Percentiles rank a stretch among this genome's conserved stretches.
Evolutionary conservation across 2,113 vertebrate genomes (phyloP).

Genomic region (Ochotona curzoniae): DNA sequence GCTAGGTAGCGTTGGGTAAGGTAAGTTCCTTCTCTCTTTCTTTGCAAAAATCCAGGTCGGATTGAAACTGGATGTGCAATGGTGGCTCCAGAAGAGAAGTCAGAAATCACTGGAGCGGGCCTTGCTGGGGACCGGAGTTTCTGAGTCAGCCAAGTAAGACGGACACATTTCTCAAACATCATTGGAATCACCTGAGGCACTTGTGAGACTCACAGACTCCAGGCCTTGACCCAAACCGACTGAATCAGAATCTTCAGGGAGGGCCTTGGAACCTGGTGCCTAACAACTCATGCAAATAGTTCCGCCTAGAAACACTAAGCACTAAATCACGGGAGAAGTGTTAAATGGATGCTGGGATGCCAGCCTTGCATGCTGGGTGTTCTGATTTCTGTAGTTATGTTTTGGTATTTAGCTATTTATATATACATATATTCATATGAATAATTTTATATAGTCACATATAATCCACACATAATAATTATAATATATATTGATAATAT

Average conservation of each 20-base stretch:
- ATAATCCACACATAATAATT: no score
- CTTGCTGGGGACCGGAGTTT: neutral
- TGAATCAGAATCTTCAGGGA: conserved; percentile 37
- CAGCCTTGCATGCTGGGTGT: neutral
- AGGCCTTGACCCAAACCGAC: neutral
- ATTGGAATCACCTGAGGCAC: neutral
- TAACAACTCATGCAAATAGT: neutral
- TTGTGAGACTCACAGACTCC: neutral
- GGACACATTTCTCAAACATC: neutral
- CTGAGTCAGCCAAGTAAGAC: neutral
- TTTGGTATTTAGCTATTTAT: no score
- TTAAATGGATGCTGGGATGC: neutral
- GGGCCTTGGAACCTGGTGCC: conserved; percentile 3
- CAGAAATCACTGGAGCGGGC: neutral
- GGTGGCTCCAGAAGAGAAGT: neutral
- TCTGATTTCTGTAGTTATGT: neutral
- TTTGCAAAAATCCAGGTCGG: neutral
- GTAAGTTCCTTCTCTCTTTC: neutral
- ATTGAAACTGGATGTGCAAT: neutral
- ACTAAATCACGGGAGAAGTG: neutral
- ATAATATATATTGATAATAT: no score
- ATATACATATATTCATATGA: no score
- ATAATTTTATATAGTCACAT: no score
- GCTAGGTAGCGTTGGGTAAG: neutral
- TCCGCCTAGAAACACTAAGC: conserved; percentile 9